Base-by-base conservation (phyloP, 2,113 vertebrate genomes). In the Dendropsophus ebraccatus region DNA sequence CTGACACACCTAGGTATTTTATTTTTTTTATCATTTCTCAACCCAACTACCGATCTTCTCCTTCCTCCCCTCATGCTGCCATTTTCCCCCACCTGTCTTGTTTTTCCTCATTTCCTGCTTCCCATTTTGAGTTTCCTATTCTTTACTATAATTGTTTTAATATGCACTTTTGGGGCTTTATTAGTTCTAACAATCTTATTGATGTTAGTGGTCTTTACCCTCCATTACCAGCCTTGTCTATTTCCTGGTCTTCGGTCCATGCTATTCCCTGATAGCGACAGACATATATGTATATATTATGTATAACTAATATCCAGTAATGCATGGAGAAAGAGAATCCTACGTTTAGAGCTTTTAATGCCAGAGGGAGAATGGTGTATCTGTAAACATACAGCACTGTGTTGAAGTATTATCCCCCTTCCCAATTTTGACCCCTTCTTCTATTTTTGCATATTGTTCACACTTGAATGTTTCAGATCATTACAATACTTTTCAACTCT, bases 1-100 rank as follows among this genome's bases (percentile, higher is more conserved):
- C 96, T 96, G 98, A 99, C 96, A 97, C 98, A 95, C 98, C 98
- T 98, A 99, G 98, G 97, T 99, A 99, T 94, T 96, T 96, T 92
- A 90, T 91, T 91, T 79, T n/a, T 73, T 76, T 87, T 92, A 92
- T 90, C 73, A 87, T 88, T 49, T 49, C 89, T 93, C 86, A 89
- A 91, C 90, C 87, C 70, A 86, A 70, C 89, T 88, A 58, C 79
- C n/a, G n/a, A n/a, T n/a, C 30, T 60, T 82, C n/a, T 37, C 50
- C 47, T 86, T 84, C 60, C 52, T 86, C 90, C 86, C 89, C 67
- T 67, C 87, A 25, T 74, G 52, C 50, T 41, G 5, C 86, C 87
- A 80, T 91, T 14, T 1, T 74, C 86, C 65, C 2, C 62, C 58
- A 5, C 87, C 87, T 83, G 82, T 89, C 88, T 67, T 56, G 0